phyloP scores from a whole-genome alignment of 1,140 invertebrate genomes.

The Leucophenga varia region DNA sequence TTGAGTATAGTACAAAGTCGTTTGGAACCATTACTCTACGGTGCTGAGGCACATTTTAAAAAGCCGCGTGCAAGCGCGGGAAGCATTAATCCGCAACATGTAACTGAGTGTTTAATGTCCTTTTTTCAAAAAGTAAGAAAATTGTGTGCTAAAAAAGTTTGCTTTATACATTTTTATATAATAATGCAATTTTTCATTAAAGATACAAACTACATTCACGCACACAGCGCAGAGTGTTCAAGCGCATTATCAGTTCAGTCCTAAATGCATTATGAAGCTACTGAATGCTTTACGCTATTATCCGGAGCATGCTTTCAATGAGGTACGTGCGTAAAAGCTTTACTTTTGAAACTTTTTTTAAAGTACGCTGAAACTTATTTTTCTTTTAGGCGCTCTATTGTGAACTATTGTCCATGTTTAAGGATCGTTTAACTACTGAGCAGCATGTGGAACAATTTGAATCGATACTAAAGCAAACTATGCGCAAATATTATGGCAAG shows the following conservation, averaged over 20 bases:
- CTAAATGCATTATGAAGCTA: constrained; percentile 52
- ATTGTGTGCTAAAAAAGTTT: no score
- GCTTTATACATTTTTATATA: no score
- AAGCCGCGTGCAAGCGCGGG: constrained; percentile 3
- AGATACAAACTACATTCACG: constrained; percentile 37
- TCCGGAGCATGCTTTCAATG: constrained; percentile 42
- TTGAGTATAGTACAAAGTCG: constrained; percentile 45
- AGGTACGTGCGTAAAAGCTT: constrained; percentile 23
- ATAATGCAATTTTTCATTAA: constrained; percentile 2
- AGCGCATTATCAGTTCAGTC: constrained; percentile 52
- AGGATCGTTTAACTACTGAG: constrained; percentile 70
- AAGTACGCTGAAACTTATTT: neutral
- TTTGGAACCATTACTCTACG: constrained; percentile 37
- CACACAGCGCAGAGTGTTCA: constrained; percentile 13
- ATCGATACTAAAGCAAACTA: constrained; percentile 62
- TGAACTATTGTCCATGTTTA: constrained; percentile 77
- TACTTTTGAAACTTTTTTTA: neutral
- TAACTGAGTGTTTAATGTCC: constrained; percentile 46
- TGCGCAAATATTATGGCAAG: constrained; percentile 59
- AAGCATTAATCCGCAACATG: constrained; percentile 36
- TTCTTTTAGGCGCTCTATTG: constrained; percentile 66
- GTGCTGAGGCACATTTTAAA: constrained; percentile 26
- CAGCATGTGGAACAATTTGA: constrained; percentile 72
- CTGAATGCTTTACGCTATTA: constrained; percentile 39
- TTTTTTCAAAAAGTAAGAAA: constrained; percentile 49